These are phyloP conservation scores for Lampris incognitus DNA, from an alignment of 2,113 vertebrate genomes.

Conservation along the genomic window DNA sequence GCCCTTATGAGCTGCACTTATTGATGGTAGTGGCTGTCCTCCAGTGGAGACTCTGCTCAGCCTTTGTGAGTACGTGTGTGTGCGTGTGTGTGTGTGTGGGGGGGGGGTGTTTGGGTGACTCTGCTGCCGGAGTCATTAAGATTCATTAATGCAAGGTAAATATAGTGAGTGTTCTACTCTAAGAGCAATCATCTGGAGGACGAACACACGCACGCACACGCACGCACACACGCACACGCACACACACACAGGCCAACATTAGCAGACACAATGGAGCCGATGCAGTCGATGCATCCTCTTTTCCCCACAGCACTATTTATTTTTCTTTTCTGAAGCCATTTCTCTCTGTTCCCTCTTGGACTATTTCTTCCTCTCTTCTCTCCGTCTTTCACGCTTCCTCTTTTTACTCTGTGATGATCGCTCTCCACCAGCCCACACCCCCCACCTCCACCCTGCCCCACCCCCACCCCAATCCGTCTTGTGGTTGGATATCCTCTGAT, in stretches of 20 bases:
- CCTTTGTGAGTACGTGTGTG: conserved; percentile 12
- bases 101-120: neutral
- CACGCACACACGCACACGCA: neutral
- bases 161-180: conserved; percentile 18
- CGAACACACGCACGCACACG: conserved; percentile 19
- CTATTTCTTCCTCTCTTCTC: neutral
- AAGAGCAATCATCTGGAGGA: conserved; percentile 36
- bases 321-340: neutral
- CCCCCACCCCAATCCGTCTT: conserved; percentile 27
- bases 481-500: conserved; percentile 61
- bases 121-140: conserved; percentile 34
- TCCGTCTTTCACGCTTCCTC: neutral
- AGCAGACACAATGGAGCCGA: conserved; percentile 14
- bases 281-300: conserved; percentile 6
- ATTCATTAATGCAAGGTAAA: conserved; percentile 52
- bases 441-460: neutral
- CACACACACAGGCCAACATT: neutral
- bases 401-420: conserved; percentile 1
- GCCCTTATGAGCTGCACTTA: conserved; percentile 32
- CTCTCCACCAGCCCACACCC: neutral
- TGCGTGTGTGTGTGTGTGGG: conserved; percentile 8
- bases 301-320: conserved; percentile 5
- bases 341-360: neutral
- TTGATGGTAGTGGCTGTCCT: conserved; percentile 38
- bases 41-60: conserved; percentile 14